These are phyloP conservation scores for Emydocephalus ijimae DNA, from an alignment of 2,113 vertebrate genomes.

Conservation along the genomic window DNA sequence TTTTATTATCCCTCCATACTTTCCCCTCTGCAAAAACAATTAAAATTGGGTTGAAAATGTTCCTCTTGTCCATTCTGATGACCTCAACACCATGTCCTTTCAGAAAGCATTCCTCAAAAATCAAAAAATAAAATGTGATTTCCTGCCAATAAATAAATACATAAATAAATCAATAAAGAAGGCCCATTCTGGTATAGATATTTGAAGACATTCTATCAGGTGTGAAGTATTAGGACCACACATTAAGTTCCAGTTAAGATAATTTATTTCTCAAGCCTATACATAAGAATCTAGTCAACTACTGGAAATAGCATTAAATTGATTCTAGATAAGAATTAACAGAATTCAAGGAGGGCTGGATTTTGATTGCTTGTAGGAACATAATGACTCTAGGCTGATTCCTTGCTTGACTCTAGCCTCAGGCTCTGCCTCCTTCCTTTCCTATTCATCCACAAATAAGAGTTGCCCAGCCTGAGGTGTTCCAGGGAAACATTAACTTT, in stretches of 20 bases:
- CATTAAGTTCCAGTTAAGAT: background rate
- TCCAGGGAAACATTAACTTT: background rate
- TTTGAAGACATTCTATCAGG: background rate
- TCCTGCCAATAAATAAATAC: background rate
- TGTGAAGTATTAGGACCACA: background rate
- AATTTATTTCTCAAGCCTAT: background rate
- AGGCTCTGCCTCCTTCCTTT: background rate
- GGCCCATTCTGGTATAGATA: background rate
- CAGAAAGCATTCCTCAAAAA: background rate
- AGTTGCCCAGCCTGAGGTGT: background rate
- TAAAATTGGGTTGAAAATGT: background rate
- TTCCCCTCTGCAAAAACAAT: background rate
- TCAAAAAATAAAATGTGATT: background rate
- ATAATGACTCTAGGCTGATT: too few species aligned
- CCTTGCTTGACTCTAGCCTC: background rate
- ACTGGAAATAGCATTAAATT: too few species aligned
- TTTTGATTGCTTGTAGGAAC: too few species aligned
- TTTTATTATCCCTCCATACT: background rate
- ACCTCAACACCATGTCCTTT: background rate
- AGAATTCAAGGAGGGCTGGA: too few species aligned
- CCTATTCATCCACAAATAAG: background rate
- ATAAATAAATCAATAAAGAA: background rate
- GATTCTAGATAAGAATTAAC: too few species aligned
- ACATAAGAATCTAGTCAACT: too few species aligned
- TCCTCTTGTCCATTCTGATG: background rate